Percentiles rank a stretch among this genome's conserved stretches.
phyloP scores from a whole-genome alignment of 2,888 invertebrate genomes.

The Margaritifera margaritifera region DNA sequence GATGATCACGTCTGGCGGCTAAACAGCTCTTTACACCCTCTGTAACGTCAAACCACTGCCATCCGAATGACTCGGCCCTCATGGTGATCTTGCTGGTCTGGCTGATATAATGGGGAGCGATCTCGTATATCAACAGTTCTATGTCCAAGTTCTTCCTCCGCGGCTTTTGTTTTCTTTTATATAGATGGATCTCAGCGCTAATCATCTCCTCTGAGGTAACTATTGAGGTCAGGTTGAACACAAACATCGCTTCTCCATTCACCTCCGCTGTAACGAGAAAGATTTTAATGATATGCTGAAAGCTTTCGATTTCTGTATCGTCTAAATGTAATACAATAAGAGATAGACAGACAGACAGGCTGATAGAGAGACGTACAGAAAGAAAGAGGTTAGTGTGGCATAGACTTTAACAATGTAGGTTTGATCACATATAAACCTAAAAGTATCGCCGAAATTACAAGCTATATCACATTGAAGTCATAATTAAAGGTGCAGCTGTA shows the following conservation, averaged over 20 bases:
- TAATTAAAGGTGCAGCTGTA: too few species aligned
- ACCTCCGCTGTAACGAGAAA: constrained; percentile 54
- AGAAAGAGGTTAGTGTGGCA: too few species aligned
- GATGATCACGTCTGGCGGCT: constrained; percentile 38
- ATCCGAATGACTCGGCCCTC: constrained; percentile 55
- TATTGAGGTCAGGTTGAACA: constrained; percentile 72
- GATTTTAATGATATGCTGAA: background rate
- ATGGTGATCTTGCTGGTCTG: constrained; percentile 51
- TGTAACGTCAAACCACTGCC: constrained; percentile 70
- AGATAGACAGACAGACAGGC: background rate
- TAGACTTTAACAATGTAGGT: too few species aligned
- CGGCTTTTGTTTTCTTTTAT: constrained; percentile 52
- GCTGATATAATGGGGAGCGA: constrained; percentile 55
- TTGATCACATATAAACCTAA: too few species aligned
- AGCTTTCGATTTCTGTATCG: background rate
- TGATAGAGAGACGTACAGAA: constrained; percentile 10
- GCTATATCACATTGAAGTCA: too few species aligned
- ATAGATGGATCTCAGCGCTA: constrained; percentile 72
- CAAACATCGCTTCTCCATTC: constrained; percentile 71
- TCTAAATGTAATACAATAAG: background rate
- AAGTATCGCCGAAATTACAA: too few species aligned
- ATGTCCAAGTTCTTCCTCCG: constrained; percentile 38
- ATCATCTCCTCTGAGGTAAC: constrained; percentile 65
- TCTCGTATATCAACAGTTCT: constrained; percentile 55
- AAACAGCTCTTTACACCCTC: constrained; percentile 60